Evolutionary conservation across 2,888 invertebrate genomes (phyloP), one percentile per base, ranked within the genome.

Genomic region (Allacma fusca): DNA sequence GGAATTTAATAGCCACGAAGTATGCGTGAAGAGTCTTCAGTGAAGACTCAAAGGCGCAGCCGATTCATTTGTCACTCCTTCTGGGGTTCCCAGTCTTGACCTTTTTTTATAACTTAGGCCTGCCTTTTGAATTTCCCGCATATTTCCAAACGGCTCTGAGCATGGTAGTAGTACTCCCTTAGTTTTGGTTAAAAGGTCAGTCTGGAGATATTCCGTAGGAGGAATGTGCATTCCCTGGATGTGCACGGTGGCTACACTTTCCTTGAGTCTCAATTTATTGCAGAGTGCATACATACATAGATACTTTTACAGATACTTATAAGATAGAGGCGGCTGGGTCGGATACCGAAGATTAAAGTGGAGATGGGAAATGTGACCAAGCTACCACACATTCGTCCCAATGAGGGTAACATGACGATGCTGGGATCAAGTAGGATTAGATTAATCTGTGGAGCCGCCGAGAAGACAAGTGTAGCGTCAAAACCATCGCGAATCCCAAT

Each of bases 401-500:
- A 40, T 73, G 73, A 73, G 73, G 34, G 28, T 34, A 59, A 59
- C 57, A 72, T 72, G 72, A 57, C 57, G 62, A 72, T 72, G 59
- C 16, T 64, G 80, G 81, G 81, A 80, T 82, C 79, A 80, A 81
- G 79, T 79, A 75, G 83, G 83, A 83, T 84, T 83, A 83, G 80
- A 81, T 81, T 83, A 84, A 84, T 83, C 84, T 83, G 80, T 80
- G 78, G 80, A 84, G 84, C 83, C 84, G 83, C 83, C 84, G 80
- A 80, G 78, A 82, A 83, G 83, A 84, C 83, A 83, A 84, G 82
- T 82, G 82, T 83, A 82, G 82, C 83, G 84, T 82, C 82, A 82
- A 82, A 82, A 81, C 78, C 80, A 80, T 82, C 81, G 78, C 79
- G 81, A 81, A 64, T 73, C 62, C 62, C 62, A 34, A 73, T 73